Percentiles rank a stretch among this genome's conserved stretches.
Evolutionary conservation across 1,140 invertebrate genomes (phyloP).

Genomic region (Cherax quadricarinatus): DNA sequence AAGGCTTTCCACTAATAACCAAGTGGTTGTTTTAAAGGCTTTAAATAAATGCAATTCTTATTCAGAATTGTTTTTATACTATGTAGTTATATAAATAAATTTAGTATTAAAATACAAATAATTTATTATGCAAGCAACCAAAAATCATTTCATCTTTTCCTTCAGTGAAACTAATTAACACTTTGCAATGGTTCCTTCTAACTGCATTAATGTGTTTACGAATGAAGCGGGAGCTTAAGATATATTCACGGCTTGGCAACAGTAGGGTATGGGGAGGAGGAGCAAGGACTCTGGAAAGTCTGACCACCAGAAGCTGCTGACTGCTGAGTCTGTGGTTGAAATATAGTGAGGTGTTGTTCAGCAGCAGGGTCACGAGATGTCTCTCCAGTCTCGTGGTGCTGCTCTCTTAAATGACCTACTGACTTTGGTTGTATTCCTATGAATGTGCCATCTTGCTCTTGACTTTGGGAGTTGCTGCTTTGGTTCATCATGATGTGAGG

Average conservation of each 20-base stretch:
- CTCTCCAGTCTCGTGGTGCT: background rate
- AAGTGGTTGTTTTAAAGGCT: too few relatives aligned
- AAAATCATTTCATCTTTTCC: too few relatives aligned
- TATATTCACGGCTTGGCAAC: background rate
- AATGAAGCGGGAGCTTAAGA: background rate
- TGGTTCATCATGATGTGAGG: constrained; percentile 43
- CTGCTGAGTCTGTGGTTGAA: background rate
- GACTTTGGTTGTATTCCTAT: background rate
- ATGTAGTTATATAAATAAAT: too few relatives aligned
- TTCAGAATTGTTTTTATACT: too few relatives aligned
- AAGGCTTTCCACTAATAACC: too few relatives aligned
- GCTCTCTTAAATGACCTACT: background rate
- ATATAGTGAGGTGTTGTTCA: background rate
- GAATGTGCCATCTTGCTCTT: background rate
- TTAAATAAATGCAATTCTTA: too few relatives aligned
- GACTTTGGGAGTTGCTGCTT: background rate
- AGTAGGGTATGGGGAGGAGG: background rate
- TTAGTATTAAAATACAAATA: too few relatives aligned
- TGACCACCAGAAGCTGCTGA: background rate
- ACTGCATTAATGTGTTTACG: background rate
- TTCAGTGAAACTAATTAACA: too few relatives aligned
- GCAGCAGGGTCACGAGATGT: background rate
- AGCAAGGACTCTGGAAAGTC: background rate
- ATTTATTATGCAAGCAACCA: too few relatives aligned
- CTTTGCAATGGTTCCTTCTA: background rate